Evolutionary conservation across 2,797 vertebrate species (phyloP), one percentile per base, ranked within the genome.

Genomic region (Megalops cyprinoides): DNA sequence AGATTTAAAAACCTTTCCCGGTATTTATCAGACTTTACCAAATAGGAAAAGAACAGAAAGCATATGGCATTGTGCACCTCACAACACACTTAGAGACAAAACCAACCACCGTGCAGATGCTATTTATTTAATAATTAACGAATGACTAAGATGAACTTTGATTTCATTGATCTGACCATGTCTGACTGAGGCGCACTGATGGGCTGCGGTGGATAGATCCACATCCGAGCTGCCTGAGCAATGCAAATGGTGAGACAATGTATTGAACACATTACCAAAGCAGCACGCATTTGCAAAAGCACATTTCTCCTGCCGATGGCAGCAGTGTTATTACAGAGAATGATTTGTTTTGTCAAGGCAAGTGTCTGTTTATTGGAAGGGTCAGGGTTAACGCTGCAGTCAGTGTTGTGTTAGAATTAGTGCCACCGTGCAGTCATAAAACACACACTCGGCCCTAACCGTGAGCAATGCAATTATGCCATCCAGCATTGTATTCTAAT

Each of bases 121-220:
- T 88, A 83, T 91, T 92, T 88, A 91, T 94, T 92, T 89, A 94
- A 93, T 93, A 92, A 94, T 94, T 91, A 92, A 93, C 85, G 82
- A 91, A 90, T 81, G 85, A 86, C 87, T 80, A 88, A 86, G 88
- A 92, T 89, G 85, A 91, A 90, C 89, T 93, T 94, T 93, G 93
- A 93, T 93, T 93, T 90, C 89, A 94, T 94, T 91, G 92, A 94
- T 93, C 87, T 82, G 78, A 81, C 79, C 85, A 78, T 69, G 85
- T 82, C 87, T 85, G 82, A 85, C 81, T 84, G 85, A 90, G 82
- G 86, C 87, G 74, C 90, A 91, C 82, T 90, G 89, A 92, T 91
- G 87, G 87, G 78, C 83, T 76, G 75, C 86, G 60, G 82, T 86
- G 83, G 87, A 89, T 85, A 84, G 84, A 84, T 89, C 88, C 60